phyloP scores from a whole-genome alignment of 2,888 invertebrate genomes.

The Spodoptera littoralis region DNA sequence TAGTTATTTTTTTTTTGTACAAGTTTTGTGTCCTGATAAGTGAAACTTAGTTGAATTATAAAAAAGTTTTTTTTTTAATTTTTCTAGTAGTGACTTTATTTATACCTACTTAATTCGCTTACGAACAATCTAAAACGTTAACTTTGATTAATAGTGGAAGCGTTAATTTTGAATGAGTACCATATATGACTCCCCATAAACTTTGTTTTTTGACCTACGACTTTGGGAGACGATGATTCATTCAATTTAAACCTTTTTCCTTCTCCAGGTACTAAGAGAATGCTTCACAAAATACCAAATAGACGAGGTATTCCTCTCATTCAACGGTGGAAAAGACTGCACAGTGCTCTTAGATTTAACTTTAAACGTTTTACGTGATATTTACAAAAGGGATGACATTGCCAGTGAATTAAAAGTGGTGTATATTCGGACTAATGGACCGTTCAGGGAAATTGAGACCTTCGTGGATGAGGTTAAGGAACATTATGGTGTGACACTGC shows the following conservation, averaged over 20 bases:
- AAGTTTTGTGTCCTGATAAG: too few relatives aligned
- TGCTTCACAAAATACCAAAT: conserved; percentile 90
- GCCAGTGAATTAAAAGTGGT: conserved; percentile 90
- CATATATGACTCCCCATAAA: too few relatives aligned
- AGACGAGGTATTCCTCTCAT: conserved; percentile 95
- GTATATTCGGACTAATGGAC: conserved; percentile 94
- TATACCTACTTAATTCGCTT: too few relatives aligned
- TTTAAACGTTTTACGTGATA: conserved; percentile 70
- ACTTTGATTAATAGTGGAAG: too few relatives aligned
- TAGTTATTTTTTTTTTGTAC: neutral
- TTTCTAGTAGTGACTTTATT: too few relatives aligned
- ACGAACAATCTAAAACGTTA: too few relatives aligned
- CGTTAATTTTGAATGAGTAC: too few relatives aligned
- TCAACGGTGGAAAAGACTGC: conserved; percentile 99
- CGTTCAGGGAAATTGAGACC: conserved; percentile 95
- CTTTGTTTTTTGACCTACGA: too few relatives aligned
- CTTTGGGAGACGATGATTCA: too few relatives aligned
- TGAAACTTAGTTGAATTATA: too few relatives aligned
- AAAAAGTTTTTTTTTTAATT: too few relatives aligned
- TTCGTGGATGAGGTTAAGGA: conserved; percentile 93
- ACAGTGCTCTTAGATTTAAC: conserved; percentile 93
- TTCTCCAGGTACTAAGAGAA: conserved; percentile 89
- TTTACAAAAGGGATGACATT: conserved; percentile 69
- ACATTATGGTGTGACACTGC: conserved; percentile 93
- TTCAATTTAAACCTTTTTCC: neutral